A percentile compares a stretch with the other conserved stretches of the same genome.
Conservation (phyloP, 2,888 invertebrate species). For the Dasysyrphus tricinctus region DNA sequence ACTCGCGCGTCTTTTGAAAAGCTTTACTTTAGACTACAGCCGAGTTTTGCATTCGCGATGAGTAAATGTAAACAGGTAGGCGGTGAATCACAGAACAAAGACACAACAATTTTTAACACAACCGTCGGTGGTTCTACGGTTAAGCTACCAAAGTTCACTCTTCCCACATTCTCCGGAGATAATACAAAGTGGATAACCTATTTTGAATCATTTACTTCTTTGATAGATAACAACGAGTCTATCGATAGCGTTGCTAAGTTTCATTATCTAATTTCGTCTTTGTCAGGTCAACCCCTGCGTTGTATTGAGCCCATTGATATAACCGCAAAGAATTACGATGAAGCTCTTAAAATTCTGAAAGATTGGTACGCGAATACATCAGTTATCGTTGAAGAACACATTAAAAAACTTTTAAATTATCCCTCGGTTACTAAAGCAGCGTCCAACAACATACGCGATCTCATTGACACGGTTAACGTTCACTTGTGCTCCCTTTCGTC, state of each 20-base stretch:
- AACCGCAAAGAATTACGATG: too few relatives aligned
- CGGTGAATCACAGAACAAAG: not conserved
- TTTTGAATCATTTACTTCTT: too few relatives aligned
- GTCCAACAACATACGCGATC: not conserved
- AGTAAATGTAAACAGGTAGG: constrained; percentile 13
- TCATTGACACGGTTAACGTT: constrained; percentile 9
- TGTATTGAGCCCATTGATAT: too few relatives aligned
- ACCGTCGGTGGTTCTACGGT: constrained; percentile 2
- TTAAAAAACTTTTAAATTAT: not conserved
- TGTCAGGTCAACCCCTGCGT: too few relatives aligned
- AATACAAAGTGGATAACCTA: constrained; percentile 3
- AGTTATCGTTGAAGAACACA: too few relatives aligned
- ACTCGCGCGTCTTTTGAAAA: constrained; percentile 31
- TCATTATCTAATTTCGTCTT: too few relatives aligned
- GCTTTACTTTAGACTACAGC: constrained; percentile 12
- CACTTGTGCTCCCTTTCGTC: constrained; percentile 21
- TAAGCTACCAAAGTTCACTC: constrained; percentile 4
- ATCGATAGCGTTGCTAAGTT: too few relatives aligned
- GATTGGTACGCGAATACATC: too few relatives aligned
- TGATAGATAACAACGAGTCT: too few relatives aligned
- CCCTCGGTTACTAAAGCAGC: not conserved
- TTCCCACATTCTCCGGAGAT: constrained; percentile 8
- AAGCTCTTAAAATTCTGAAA: too few relatives aligned
- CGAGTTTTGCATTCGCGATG: constrained; percentile 8
- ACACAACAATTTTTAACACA: constrained; percentile 1